Percentiles rank a stretch among this genome's conserved stretches.
These are phyloP conservation scores for Morelia viridis DNA, from an alignment of 2,797 vertebrate species.

Conservation along the genomic window DNA sequence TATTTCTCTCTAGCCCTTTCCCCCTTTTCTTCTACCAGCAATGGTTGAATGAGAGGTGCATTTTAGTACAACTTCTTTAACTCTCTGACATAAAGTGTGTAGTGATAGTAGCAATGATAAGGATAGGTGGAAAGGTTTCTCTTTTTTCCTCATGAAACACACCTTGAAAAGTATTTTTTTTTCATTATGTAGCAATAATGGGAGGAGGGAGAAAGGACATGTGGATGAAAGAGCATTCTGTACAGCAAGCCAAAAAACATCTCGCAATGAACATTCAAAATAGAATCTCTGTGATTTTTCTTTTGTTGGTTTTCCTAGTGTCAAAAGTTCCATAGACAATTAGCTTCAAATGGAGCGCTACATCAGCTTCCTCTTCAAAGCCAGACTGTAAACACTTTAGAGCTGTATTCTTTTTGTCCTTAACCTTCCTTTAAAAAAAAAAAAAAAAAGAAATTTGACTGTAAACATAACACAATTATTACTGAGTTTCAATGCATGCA, in stretches of 20 bases:
- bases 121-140: conserved; percentile 24
- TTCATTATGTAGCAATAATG: conserved; percentile 23
- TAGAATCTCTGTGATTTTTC: conserved; percentile 47
- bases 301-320: conserved; percentile 39
- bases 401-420: conserved; percentile 63
- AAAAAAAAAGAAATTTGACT: conserved; percentile 20
- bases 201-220: neutral
- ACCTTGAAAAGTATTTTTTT: conserved; percentile 25
- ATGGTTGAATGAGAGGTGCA: conserved; percentile 28
- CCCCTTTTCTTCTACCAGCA: conserved; percentile 36
- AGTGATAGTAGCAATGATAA: conserved; percentile 18
- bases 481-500: conserved; percentile 33
- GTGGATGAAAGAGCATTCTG: conserved; percentile 19
- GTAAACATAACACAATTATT: conserved; percentile 32
- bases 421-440: conserved; percentile 68
- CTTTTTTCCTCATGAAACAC: conserved; percentile 20
- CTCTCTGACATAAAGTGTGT: conserved; percentile 2
- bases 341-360: conserved; percentile 53
- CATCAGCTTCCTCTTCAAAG: conserved; percentile 59
- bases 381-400: conserved; percentile 11
- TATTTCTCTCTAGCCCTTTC: neutral
- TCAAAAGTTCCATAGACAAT: conserved; percentile 70
- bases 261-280: conserved; percentile 46
- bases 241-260: conserved; percentile 20
- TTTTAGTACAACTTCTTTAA: conserved; percentile 40